These are phyloP conservation scores for Atlantisia rogersi DNA, from an alignment of 2,113 vertebrate genomes.

Conservation along the genomic window DNA sequence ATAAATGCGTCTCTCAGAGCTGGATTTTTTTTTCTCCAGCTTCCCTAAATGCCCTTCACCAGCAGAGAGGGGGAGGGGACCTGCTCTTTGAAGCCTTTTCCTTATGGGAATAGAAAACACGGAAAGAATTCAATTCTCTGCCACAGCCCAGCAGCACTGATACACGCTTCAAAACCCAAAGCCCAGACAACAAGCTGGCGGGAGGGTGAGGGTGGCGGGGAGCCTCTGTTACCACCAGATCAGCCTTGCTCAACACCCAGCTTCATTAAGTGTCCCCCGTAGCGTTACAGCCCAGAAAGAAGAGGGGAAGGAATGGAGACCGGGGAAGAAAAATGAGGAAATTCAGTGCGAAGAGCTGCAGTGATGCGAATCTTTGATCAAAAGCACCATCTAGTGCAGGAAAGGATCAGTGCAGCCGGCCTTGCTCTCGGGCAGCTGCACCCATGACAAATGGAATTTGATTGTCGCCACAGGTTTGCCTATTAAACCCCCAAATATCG, in stretches of 20 bases:
- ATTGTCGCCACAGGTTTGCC: background rate
- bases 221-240: background rate
- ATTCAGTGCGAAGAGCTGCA: background rate
- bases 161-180: background rate
- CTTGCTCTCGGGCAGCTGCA: background rate
- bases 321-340: background rate
- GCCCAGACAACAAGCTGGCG: background rate
- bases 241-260: background rate
- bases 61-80: slow-evolving; percentile 45
- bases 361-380: background rate
- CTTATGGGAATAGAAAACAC: slow-evolving; percentile 64
- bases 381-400: slow-evolving; percentile 64
- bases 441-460: background rate
- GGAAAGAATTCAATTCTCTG: slow-evolving; percentile 56
- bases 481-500: background rate
- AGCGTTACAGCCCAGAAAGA: background rate
- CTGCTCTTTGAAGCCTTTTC: slow-evolving; percentile 53
- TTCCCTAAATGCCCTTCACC: slow-evolving; percentile 50
- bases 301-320: slow-evolving; percentile 29
- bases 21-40: background rate
- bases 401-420: background rate
- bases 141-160: slow-evolving; percentile 27
- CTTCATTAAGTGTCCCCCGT: background rate
- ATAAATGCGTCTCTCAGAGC: background rate
- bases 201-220: background rate